Evolutionary conservation across 2,888 invertebrate genomes (phyloP).

Genomic region (Spatulosminthurus flaviceps): DNA sequence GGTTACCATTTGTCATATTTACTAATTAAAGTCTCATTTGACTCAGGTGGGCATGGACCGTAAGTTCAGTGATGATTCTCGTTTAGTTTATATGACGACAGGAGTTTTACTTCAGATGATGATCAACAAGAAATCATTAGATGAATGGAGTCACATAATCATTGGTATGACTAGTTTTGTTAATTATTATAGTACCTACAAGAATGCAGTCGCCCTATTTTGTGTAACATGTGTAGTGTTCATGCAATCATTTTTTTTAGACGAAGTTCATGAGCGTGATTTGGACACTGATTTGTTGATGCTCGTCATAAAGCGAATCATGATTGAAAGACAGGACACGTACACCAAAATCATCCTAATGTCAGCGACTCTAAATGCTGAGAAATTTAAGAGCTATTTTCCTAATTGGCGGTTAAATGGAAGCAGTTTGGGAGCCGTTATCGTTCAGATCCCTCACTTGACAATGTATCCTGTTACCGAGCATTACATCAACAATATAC

Average conservation of each 20-base stretch:
- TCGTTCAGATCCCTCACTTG: conserved; percentile 39
- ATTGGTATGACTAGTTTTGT: conserved; percentile 66
- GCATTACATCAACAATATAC: conserved; percentile 34
- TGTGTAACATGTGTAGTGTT: no score
- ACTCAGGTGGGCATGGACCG: conserved; percentile 59
- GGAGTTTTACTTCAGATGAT: conserved; percentile 85
- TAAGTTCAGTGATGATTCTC: conserved; percentile 71
- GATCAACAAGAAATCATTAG: conserved; percentile 76
- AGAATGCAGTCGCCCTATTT: no score
- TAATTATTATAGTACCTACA: neutral
- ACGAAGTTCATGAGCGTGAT: conserved; percentile 93
- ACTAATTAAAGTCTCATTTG: neutral
- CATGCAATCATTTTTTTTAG: conserved; percentile 68
- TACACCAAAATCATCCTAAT: conserved; percentile 82
- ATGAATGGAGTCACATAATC: conserved; percentile 85
- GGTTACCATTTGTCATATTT: neutral
- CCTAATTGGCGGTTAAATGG: conserved; percentile 48
- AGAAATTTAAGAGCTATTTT: conserved; percentile 77
- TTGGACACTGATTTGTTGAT: conserved; percentile 91
- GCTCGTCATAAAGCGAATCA: conserved; percentile 80
- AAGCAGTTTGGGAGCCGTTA: conserved; percentile 1
- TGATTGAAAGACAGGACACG: conserved; percentile 73
- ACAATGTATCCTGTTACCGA: conserved; percentile 24
- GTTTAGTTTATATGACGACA: conserved; percentile 87
- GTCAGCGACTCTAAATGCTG: conserved; percentile 90